phyloP scores from a whole-genome alignment of 2,888 invertebrate species.

The Heteropelma amictum region DNA sequence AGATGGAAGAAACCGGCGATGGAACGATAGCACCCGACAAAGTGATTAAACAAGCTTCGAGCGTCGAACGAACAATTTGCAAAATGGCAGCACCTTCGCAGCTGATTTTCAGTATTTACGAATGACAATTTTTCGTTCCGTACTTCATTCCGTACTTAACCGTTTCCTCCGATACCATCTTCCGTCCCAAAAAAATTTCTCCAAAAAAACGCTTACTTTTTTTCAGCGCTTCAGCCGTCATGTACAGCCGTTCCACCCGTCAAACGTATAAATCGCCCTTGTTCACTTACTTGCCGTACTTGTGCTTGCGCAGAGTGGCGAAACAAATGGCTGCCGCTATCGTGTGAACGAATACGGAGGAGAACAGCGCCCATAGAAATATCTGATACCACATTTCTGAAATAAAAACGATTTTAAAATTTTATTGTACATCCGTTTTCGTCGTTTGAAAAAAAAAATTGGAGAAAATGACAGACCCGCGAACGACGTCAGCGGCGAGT shows the following conservation, averaged over 20 bases:
- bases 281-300: conserved; percentile 85
- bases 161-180: no score
- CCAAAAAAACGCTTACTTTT: no score
- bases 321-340: conserved; percentile 95
- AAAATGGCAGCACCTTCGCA: no score
- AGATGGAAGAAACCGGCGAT: no score
- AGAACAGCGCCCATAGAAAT: conserved; percentile 96
- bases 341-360: conserved; percentile 94
- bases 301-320: conserved; percentile 94
- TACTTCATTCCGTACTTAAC: no score
- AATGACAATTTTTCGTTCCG: no score
- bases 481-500: conserved; percentile 71
- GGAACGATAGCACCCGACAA: no score
- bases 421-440: background rate
- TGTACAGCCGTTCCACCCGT: background rate
- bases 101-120: no score
- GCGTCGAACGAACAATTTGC: no score
- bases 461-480: conserved; percentile 49
- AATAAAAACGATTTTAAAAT: conserved; percentile 72
- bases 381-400: conserved; percentile 98
- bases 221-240: no score
- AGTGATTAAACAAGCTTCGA: no score
- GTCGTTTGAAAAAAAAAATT: background rate
- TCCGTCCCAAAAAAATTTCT: no score
- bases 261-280: background rate